Evolutionary conservation across 2,888 invertebrate species (phyloP).

Genomic region (Oligia strigilis): DNA sequence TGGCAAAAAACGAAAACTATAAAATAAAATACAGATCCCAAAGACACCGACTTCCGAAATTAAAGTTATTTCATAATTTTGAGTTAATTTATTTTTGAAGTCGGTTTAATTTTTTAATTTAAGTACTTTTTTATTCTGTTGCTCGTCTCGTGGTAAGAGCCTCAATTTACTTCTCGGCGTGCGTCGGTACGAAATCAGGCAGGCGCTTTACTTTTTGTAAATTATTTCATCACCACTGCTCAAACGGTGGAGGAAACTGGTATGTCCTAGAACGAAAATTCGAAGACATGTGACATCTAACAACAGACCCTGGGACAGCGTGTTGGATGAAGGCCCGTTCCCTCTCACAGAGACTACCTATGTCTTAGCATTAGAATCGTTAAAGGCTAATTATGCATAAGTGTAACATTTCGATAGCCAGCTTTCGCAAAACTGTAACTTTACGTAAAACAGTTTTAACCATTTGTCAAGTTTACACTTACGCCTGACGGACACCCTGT

Average conservation of each 20-base stretch:
- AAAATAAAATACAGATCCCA: too few species aligned
- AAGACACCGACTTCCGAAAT: too few species aligned
- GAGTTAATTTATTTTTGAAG: too few species aligned
- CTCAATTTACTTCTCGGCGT: too few species aligned
- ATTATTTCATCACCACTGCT: background rate
- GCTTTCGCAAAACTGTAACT: background rate
- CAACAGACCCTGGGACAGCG: background rate
- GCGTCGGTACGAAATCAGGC: background rate
- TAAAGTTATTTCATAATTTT: too few species aligned
- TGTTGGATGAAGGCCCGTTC: background rate
- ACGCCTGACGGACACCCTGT: background rate
- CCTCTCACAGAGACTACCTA: background rate
- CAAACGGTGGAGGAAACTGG: background rate
- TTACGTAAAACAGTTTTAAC: too few species aligned
- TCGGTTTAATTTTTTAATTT: too few species aligned
- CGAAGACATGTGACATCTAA: background rate
- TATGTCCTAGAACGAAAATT: background rate
- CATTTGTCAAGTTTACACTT: too few species aligned
- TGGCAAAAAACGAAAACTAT: too few species aligned
- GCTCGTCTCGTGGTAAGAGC: too few species aligned
- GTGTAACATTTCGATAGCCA: background rate
- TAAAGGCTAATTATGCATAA: background rate
- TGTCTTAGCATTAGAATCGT: background rate
- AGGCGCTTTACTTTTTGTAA: background rate
- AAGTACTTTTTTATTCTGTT: background rate